A percentile compares a stretch with the other conserved stretches of the same genome.
phyloP scores from a whole-genome alignment of 2,888 invertebrate genomes.

The Iphiclides podalirius region DNA sequence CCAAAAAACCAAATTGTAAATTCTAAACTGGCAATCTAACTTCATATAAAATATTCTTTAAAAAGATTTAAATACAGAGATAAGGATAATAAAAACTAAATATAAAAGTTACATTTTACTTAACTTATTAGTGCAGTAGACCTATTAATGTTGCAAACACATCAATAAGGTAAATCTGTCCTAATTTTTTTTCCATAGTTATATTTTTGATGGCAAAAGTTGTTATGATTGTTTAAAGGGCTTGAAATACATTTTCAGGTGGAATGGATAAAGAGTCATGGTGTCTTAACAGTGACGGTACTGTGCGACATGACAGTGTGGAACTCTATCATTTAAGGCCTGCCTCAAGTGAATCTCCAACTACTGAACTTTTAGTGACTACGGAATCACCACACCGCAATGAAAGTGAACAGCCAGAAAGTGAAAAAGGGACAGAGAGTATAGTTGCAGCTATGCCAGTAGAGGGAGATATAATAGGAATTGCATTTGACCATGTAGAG shows the following conservation, averaged over 20 bases:
- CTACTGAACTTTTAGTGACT: conserved; percentile 63
- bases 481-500: conserved; percentile 97
- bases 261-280: conserved; percentile 95
- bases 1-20: no score
- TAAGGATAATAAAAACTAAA: no score
- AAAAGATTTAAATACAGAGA: no score
- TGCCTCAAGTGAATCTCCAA: conserved; percentile 66
- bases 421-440: conserved; percentile 40
- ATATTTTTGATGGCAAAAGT: no score
- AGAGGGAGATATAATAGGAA: conserved; percentile 96
- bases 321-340: conserved; percentile 84
- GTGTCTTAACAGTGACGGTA: conserved; percentile 95
- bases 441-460: conserved; percentile 80
- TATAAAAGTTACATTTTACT: no score
- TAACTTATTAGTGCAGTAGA: no score
- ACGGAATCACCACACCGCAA: conserved; percentile 56
- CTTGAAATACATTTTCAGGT: conserved; percentile 68
- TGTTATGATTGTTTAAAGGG: no score
- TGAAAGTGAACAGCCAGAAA: conserved; percentile 55
- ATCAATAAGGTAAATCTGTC: no score
- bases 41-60: no score
- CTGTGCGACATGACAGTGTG: conserved; percentile 90
- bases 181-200: no score
- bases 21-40: no score
- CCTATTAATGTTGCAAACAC: no score